Conservation (phyloP, 2,113 vertebrate genomes). For the Brachypteracias leptosomus region DNA sequence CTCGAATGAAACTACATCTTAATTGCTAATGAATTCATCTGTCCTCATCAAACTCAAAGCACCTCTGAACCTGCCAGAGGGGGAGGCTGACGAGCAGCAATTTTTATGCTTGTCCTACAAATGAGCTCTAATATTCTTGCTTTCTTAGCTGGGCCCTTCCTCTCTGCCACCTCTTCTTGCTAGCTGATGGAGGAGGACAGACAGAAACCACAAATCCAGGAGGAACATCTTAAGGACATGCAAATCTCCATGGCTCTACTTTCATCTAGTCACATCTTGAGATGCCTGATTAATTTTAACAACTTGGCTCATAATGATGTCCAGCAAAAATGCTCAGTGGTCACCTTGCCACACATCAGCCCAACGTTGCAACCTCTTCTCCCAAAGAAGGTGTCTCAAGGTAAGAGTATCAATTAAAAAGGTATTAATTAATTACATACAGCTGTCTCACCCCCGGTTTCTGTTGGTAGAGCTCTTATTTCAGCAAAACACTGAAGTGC, state of each 20-base stretch:
- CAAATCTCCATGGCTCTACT: neutral
- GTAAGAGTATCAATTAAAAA: neutral
- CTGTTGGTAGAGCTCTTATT: neutral
- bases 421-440: neutral
- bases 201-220: neutral
- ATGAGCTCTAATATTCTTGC: neutral
- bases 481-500: neutral
- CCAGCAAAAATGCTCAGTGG: neutral
- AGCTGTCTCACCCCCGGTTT: neutral
- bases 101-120: neutral
- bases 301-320: neutral
- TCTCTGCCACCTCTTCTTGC: neutral
- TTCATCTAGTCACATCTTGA: neutral
- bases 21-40: neutral
- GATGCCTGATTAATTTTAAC: neutral
- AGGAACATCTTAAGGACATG: neutral
- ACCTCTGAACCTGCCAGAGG: neutral
- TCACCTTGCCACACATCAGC: neutral
- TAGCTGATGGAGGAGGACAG: neutral
- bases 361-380: rapidly evolving
- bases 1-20: neutral
- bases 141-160: neutral
- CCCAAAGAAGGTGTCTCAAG: neutral
- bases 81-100: neutral
- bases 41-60: neutral